Percentiles rank a stretch among this genome's conserved stretches.
Conservation (phyloP, 2,888 invertebrate genomes). For the Dione juno region DNA sequence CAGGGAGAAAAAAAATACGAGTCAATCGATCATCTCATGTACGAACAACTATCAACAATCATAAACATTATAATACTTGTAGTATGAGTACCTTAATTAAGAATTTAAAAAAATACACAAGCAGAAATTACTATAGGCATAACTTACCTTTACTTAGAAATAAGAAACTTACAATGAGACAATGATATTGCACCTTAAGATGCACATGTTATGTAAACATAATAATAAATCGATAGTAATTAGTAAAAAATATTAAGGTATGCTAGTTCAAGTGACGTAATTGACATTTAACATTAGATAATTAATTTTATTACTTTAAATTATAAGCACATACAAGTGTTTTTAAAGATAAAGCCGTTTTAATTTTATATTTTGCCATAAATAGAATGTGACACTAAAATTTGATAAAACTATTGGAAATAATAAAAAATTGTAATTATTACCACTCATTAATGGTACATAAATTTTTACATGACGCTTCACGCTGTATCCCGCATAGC, state of each 20-base stretch:
- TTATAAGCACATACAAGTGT: too few relatives aligned
- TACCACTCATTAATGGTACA: too few relatives aligned
- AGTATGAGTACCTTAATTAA: constrained; percentile 18
- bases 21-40: background rate
- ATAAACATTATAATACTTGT: constrained; percentile 19
- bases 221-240: background rate
- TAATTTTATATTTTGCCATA: too few relatives aligned
- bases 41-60: constrained; percentile 2
- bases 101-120: constrained; percentile 15
- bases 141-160: background rate
- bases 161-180: constrained; percentile 14
- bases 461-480: too few relatives aligned
- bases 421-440: too few relatives aligned
- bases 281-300: background rate
- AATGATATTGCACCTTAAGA: constrained; percentile 13
- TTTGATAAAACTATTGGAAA: too few relatives aligned
- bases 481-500: too few relatives aligned
- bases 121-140: background rate
- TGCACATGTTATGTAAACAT: constrained; percentile 1
- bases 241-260: background rate
- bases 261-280: background rate
- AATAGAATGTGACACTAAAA: too few relatives aligned
- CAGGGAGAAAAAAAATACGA: background rate
- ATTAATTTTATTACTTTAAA: too few relatives aligned
- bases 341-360: too few relatives aligned